phyloP scores from a whole-genome alignment of 1,140 invertebrate species.

The Samia ricini region DNA sequence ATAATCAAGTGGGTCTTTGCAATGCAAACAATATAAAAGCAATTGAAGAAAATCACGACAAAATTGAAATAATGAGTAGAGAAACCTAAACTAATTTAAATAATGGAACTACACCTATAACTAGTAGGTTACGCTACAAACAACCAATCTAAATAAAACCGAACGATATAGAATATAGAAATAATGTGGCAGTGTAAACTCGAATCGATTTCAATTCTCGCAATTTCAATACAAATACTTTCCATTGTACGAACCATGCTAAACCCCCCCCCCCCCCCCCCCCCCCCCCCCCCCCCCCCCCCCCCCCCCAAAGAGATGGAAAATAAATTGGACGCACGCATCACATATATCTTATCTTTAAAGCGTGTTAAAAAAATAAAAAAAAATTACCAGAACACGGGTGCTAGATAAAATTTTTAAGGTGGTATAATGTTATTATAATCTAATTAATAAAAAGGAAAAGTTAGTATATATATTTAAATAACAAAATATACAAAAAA shows the following conservation, averaged over 20 bases:
- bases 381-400: not conserved
- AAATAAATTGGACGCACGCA: not conserved
- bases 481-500: constrained; percentile 4
- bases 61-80: not conserved
- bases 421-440: not conserved
- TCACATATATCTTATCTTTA: not conserved
- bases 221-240: too few relatives aligned
- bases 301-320: too few relatives aligned
- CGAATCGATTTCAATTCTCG: constrained; percentile 20
- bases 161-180: constrained; percentile 12
- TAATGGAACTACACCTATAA: constrained; percentile 27
- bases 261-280: too few relatives aligned
- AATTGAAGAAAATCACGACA: not conserved
- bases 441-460: not conserved
- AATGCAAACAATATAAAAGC: not conserved
- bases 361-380: not conserved
- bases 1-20: too few relatives aligned
- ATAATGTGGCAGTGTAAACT: constrained; percentile 31
- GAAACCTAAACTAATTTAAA: constrained; percentile 21
- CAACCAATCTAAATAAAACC: not conserved
- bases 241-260: too few relatives aligned
- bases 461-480: not conserved
- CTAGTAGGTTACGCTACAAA: too few relatives aligned
- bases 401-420: not conserved
- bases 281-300: too few relatives aligned